Base-by-base conservation (phyloP, 2,888 invertebrate genomes). In the Lucinisca nassula region DNA sequence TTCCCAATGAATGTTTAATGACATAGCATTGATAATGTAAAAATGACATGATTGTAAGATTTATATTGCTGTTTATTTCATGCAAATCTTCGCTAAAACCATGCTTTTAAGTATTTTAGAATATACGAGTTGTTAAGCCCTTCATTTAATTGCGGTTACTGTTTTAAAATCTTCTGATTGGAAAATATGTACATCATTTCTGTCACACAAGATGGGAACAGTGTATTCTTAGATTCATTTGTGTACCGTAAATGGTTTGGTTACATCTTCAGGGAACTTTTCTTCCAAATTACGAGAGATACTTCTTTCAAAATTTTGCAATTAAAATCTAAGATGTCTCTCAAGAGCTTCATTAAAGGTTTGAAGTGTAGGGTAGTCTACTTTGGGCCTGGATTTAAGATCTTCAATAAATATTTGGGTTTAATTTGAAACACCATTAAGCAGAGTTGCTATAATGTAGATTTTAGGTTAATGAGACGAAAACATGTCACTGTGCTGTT, bases 401-500 rank as follows among this genome's bases (percentile, higher is more conserved):
- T n/a, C 32, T 10, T 35, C 21, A 35, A 35, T 67, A 67, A 67
- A 67, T 67, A 67, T 67, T 67, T 67, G 67, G 24, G 30, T 12
- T 17, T 32, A 21, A 67, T 67, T 67, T 67, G 67, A 67, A 67
- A 67, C 67, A 67, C 24, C 67, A 67, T 67, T 67, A 67, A 67
- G 67, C 67, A 35, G 35, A 12, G 30, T 67, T 67, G 24, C 35
- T 67, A 35, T 67, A 30, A 17, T 21, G 27, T 10, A 17, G 35
- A 35, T 67, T 67, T 21, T 35, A 30, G 35, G 24, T 67, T 67
- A 67, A 67, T 67, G 67, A 67, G 67, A 67, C 2, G 67, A 67
- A 67, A 35, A 67, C 35, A n/a, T 67, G 67, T 67, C 67, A 67
- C 67, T 17, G 1, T 67, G 58, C 58, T 27, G 58, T 35, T 32